Evolutionary conservation across 2,888 invertebrate species (phyloP).

Genomic region (Drosophila greeni): DNA sequence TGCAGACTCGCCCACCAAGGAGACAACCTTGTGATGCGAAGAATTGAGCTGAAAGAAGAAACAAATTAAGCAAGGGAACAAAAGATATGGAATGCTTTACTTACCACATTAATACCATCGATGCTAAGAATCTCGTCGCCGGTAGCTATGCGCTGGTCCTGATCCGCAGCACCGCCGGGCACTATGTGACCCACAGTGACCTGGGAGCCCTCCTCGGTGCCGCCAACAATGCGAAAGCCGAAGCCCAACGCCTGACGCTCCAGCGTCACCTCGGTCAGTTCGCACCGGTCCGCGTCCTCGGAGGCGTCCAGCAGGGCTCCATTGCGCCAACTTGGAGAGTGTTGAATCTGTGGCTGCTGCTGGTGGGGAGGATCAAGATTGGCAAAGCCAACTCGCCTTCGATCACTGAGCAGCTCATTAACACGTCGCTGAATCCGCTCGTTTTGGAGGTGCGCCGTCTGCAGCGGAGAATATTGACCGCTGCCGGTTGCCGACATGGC

Average conservation of each 20-base stretch:
- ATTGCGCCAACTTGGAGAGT: slow-evolving; percentile 67
- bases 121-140: slow-evolving; percentile 97
- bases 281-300: slow-evolving; percentile 71
- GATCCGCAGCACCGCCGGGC: slow-evolving; percentile 94
- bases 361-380: slow-evolving; percentile 70
- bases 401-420: slow-evolving; percentile 77
- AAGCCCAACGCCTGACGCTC: slow-evolving; percentile 96
- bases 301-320: slow-evolving; percentile 58
- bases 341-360: slow-evolving; percentile 57
- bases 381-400: slow-evolving; percentile 77
- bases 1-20: slow-evolving; percentile 93
- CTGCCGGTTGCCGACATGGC: slow-evolving; percentile 15
- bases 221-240: slow-evolving; percentile 98
- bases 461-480: slow-evolving; percentile 69
- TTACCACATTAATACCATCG: slow-evolving; percentile 89
- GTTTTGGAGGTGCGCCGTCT: slow-evolving; percentile 75
- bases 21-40: slow-evolving; percentile 95
- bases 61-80: slow-evolving; percentile 41
- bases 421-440: slow-evolving; percentile 77
- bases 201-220: slow-evolving; percentile 97
- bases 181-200: slow-evolving; percentile 98
- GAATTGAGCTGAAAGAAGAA: slow-evolving; percentile 82
- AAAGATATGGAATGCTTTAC: slow-evolving; percentile 42
- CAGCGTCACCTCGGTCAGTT: slow-evolving; percentile 83
- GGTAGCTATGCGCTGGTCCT: slow-evolving; percentile 92